Evolutionary conservation across 2,113 vertebrate species (phyloP), one percentile per base, ranked within the genome.

Genomic region (Donacobius atricapilla): DNA sequence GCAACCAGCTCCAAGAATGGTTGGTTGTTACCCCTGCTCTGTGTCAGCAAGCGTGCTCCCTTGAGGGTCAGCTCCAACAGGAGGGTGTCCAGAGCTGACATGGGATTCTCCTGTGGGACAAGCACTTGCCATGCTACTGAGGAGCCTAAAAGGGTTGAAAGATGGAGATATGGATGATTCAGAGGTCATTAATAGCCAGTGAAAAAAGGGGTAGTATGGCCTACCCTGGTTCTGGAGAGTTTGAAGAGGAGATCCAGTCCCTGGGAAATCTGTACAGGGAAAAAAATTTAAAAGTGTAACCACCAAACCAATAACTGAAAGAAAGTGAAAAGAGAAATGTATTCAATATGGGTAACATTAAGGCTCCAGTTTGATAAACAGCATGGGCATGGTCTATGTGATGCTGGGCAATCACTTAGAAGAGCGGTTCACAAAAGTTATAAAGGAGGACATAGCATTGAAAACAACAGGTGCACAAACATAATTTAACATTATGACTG

Each of bases 1-100:
- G 2, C 40, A 44, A 8, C n/a, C 27, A 80, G 5, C 9, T 35
- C 5, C 35, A 11, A 79, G 35, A 11, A 35, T 15, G 24, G 9
- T 7, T 13, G 11, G 66, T 58, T n/a, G 7, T 23, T 39, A 13
- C 6, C 9, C 8, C 2, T 1, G 6, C 8, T 58, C 40, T 13
- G 14, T 10, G 11, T 57, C 13, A 56, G 21, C 9, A 44, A 22
- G 1, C 15, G 28, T 48, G 7, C 48, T 53, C 5, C 2, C 8
- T 37, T 37, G 30, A 10, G 37, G 7, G 13, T 71, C 47, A 20
- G 5, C 9, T 83, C 22, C 44, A 31, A 25, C 3, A 66, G 19
- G 16, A 56, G 6, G 1, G 1, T 2, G 3, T 40, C 47, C 7
- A 5, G 31, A 65, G 27, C 18, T 70, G 31, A 15, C 4, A 7